Base-by-base conservation (phyloP, 2,113 vertebrate species). In the Ptychochromis oligacanthus region DNA sequence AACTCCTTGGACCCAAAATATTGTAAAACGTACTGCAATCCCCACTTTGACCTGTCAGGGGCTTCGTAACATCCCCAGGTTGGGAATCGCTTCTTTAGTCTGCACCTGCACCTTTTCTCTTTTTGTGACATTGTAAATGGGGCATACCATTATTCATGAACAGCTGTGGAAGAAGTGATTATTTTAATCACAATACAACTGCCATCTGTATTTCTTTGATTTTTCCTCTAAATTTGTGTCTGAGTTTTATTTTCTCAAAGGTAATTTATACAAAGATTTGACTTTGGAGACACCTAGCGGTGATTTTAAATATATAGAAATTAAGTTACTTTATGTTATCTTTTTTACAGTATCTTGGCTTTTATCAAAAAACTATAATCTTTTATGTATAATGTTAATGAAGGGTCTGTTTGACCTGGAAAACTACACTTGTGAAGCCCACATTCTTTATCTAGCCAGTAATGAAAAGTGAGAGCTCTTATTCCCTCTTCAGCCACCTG, bases 381-480 rank as follows among this genome's bases (percentile, higher is more conserved):
- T 52, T 26, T 38, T 18, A 59, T 31, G 28, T 3, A 60, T 2
- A 22, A 13, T 28, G 59, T 34, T 64, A 67, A 75, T 46, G 3
- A 75, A 34, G 49, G 14, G n/a, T 77, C 52, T 78, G 22, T 58
- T 34, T 64, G 61, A 64, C 18, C 24, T 14, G 9, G 15, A 40
- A 20, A 15, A 20, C 14, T 8, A 28, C 18, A 79, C 8, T 2
- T 64, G 22, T 75, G 34, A 67, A 72, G 20, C 61, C 18, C 8
- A 12, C 2, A 1, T 58, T 64, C 74, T 59, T 75, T 64, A 54
- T 74, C 26, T 54, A 72, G 34, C 57, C 15, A 60, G 49, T 77
- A 60, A 83, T 77, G 24, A 83, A 74, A 6, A 6, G 18, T 80
- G 20, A 58, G 59, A 59, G 26, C 56, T 84, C 64, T 64, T 26